Evolutionary conservation across 1,140 invertebrate species (phyloP).

Genomic region (Philopotamus ludificatus): DNA sequence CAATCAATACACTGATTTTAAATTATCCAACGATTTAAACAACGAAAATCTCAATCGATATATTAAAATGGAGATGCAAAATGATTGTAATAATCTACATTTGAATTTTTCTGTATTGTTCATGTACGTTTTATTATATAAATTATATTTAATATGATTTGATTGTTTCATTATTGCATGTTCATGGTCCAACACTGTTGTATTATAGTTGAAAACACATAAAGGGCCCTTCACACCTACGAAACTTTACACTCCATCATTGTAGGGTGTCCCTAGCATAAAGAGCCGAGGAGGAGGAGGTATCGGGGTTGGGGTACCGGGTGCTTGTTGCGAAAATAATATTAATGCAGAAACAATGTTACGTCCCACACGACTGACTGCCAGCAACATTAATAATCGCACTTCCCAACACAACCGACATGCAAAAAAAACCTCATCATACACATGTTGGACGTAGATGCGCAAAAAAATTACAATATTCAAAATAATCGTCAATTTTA

Average conservation of each 20-base stretch:
- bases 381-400: conserved; percentile 29
- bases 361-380: conserved; percentile 32
- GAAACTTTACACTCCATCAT: conserved; percentile 25
- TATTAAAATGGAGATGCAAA: no score
- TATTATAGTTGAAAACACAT: no score
- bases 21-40: no score
- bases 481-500: neutral
- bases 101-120: no score
- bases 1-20: no score
- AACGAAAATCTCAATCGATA: no score
- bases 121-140: no score
- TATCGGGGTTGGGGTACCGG: no score
- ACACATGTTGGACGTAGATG: no score
- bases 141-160: neutral
- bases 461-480: neutral
- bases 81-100: no score
- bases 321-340: conserved; percentile 35
- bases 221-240: neutral
- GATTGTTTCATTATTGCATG: neutral
- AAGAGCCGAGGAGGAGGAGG: no score
- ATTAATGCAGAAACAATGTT: conserved; percentile 41
- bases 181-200: neutral
- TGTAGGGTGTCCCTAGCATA: neutral
- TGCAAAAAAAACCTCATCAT: no score
- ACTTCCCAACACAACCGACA: conserved; percentile 19